These are phyloP conservation scores for Teleopsis dalmanni DNA, from an alignment of 1,140 invertebrate genomes.

Conservation along the genomic window DNA sequence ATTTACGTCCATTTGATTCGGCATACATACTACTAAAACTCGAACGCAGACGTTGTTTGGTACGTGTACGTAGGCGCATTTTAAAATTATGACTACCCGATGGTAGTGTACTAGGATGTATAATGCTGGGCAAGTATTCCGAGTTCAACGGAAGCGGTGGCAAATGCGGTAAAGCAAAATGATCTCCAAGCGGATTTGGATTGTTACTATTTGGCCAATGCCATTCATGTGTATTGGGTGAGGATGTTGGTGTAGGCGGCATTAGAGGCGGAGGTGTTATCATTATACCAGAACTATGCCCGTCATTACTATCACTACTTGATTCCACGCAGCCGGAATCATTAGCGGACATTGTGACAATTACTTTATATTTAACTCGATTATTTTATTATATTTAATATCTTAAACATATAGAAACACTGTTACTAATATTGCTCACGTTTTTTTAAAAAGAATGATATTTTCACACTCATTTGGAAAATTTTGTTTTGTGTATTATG, in stretches of 20 bases:
- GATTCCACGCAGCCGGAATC: constrained; percentile 62
- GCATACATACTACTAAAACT: constrained; percentile 31
- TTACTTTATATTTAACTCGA: no score
- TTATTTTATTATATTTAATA: no score
- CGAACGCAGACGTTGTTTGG: constrained; percentile 20
- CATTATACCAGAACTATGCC: constrained; percentile 29
- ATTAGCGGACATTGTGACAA: constrained; percentile 43
- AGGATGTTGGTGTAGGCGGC: constrained; percentile 45
- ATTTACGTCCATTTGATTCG: constrained; percentile 49
- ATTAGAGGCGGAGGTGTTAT: constrained; percentile 51
- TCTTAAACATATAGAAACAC: neutral
- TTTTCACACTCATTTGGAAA: constrained; percentile 8
- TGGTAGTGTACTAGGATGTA: constrained; percentile 34
- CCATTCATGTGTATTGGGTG: constrained; percentile 48
- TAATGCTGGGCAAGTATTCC: constrained; percentile 34
- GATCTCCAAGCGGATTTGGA: constrained; percentile 36
- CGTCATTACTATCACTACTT: constrained; percentile 33
- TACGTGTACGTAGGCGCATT: constrained; percentile 27
- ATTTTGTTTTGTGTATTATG: constrained; percentile 16
- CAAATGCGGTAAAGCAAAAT: constrained; percentile 38
- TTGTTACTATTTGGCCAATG: constrained; percentile 45
- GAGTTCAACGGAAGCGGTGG: constrained; percentile 32
- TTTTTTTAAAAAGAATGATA: constrained; percentile 9
- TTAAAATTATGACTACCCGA: constrained; percentile 39
- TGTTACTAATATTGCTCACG: constrained; percentile 1